Evolutionary conservation across 2,113 vertebrate species (phyloP).

Genomic region (Oncorhynchus clarkii): DNA sequence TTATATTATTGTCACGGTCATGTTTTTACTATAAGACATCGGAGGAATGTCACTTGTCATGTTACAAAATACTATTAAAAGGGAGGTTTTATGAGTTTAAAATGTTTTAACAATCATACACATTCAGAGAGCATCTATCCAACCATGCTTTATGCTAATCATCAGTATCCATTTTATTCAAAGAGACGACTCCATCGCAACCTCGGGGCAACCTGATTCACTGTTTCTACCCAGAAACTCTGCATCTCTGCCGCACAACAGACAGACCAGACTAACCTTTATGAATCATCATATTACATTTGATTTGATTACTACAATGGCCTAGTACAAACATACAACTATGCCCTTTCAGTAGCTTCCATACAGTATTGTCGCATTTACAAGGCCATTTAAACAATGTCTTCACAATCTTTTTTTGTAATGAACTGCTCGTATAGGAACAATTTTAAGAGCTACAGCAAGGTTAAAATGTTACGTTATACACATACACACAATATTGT

Average conservation of each 20-base stretch:
- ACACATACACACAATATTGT: not conserved
- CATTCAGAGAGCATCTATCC: not conserved
- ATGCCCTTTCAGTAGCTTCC: no score
- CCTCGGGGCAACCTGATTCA: not conserved
- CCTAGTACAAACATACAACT: no score
- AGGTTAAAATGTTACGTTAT: no score
- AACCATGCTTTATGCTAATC: not conserved
- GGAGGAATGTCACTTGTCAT: not conserved
- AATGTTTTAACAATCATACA: constrained; percentile 8
- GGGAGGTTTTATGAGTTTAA: not conserved
- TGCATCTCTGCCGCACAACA: not conserved
- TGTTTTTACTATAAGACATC: not conserved
- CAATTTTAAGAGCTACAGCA: no score
- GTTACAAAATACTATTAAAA: not conserved
- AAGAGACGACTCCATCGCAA: no score
- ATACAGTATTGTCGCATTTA: no score
- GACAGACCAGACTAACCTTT: not conserved
- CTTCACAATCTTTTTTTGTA: not conserved
- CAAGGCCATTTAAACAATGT: no score
- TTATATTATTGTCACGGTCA: not conserved
- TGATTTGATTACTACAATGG: not conserved
- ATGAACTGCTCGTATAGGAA: not conserved
- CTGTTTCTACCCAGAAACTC: not conserved
- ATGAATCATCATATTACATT: not conserved
- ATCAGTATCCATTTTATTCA: not conserved